Evolutionary conservation across 1,140 invertebrate species (phyloP).

Genomic region (Polyergus mexicanus): DNA sequence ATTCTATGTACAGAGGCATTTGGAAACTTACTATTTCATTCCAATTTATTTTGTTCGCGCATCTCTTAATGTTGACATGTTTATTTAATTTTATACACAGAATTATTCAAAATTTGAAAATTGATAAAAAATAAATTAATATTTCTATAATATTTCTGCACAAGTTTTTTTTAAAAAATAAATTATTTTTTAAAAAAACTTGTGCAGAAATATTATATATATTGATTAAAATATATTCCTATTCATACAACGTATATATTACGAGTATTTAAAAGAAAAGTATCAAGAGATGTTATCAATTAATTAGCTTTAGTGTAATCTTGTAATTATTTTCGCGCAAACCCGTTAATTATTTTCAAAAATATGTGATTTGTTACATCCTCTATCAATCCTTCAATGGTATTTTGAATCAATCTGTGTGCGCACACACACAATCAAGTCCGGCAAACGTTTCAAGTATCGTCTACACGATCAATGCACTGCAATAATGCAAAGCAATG

Average conservation of each 20-base stretch:
- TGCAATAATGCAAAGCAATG: slow-evolving; percentile 8
- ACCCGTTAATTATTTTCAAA: background rate
- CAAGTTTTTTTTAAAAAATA: too few relatives aligned
- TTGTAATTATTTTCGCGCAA: background rate
- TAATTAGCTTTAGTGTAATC: slow-evolving; percentile 33
- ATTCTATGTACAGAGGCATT: slow-evolving; percentile 77
- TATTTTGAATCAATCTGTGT: slow-evolving; percentile 43
- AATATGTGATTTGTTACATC: slow-evolving; percentile 14
- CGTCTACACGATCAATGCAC: slow-evolving; percentile 42
- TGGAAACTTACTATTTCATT: slow-evolving; percentile 54
- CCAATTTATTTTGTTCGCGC: background rate
- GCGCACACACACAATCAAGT: slow-evolving; percentile 29
- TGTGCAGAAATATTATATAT: background rate
- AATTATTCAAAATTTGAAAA: background rate
- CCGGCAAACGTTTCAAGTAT: slow-evolving; percentile 64
- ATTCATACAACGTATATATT: background rate
- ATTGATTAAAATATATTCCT: background rate
- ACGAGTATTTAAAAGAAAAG: background rate
- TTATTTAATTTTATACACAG: slow-evolving; percentile 26
- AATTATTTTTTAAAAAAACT: background rate
- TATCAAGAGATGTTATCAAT: background rate
- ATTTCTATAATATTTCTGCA: too few relatives aligned
- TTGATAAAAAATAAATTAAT: background rate
- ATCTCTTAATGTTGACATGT: slow-evolving; percentile 1
- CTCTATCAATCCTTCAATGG: slow-evolving; percentile 1